These are phyloP conservation scores for Erpetoichthys calabaricus DNA, from an alignment of 2,797 vertebrate species.

Conservation along the genomic window DNA sequence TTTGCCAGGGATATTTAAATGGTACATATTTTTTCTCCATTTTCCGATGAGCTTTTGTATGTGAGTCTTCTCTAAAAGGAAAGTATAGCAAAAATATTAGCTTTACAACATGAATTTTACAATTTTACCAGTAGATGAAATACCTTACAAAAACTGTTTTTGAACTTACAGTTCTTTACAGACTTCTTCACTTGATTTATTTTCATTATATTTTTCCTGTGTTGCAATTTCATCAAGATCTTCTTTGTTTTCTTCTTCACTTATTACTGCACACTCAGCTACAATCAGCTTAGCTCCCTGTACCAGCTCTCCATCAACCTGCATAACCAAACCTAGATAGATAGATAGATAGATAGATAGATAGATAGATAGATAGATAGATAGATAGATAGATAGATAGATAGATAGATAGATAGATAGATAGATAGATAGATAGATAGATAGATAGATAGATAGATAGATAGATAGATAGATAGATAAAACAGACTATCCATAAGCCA, in stretches of 20 bases:
- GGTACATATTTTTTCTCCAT: constrained; percentile 9
- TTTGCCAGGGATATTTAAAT: constrained; percentile 22
- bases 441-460: too few relatives aligned
- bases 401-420: too few relatives aligned
- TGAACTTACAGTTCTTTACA: constrained; percentile 19
- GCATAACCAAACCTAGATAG: constrained; percentile 20
- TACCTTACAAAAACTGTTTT: background rate
- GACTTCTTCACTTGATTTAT: constrained; percentile 7
- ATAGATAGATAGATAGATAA: too few relatives aligned
- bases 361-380: too few relatives aligned
- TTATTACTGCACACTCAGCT: constrained; percentile 8
- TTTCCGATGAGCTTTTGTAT: constrained; percentile 22
- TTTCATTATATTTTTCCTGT: constrained; percentile 18
- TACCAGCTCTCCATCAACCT: constrained; percentile 19
- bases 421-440: too few relatives aligned
- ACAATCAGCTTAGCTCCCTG: constrained; percentile 21
- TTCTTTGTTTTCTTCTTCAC: constrained; percentile 13
- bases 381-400: too few relatives aligned
- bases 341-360: constrained; percentile 5
- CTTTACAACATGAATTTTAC: background rate
- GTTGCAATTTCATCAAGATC: constrained; percentile 4
- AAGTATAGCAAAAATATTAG: background rate
- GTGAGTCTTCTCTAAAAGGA: constrained; percentile 15
- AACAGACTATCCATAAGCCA: too few relatives aligned
- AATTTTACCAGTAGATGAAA: too few relatives aligned